A percentile compares a stretch with the other conserved stretches of the same genome.
phyloP scores from a whole-genome alignment of 2,888 invertebrate species.

The Epinotia brunnichana region DNA sequence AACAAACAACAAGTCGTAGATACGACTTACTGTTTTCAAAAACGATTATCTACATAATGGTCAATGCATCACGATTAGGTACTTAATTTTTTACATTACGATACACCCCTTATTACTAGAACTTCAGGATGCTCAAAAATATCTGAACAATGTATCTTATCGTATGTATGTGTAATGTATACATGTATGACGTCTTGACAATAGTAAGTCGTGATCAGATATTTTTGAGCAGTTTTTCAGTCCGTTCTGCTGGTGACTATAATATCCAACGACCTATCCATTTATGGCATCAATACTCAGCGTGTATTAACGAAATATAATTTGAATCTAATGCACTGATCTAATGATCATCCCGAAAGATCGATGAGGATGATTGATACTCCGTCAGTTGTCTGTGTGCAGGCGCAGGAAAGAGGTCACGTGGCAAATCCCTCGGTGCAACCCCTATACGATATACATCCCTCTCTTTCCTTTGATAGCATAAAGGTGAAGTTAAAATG shows the following conservation, averaged over 20 bases:
- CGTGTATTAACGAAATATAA: slow-evolving; percentile 1
- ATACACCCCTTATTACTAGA: no score
- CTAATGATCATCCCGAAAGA: slow-evolving; percentile 64
- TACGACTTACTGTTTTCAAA: no score
- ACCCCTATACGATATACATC: slow-evolving; percentile 68
- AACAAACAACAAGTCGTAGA: no score
- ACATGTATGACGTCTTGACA: background rate
- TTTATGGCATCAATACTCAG: background rate
- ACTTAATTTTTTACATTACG: no score
- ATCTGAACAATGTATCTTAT: background rate
- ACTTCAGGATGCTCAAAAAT: no score
- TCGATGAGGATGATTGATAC: slow-evolving; percentile 75
- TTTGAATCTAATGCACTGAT: slow-evolving; percentile 16
- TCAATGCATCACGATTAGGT: no score
- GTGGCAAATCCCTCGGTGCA: slow-evolving; percentile 71
- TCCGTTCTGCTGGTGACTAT: background rate
- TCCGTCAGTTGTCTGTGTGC: slow-evolving; percentile 56
- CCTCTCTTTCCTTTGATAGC: slow-evolving; percentile 56
- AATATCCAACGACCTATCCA: background rate
- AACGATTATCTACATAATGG: no score
- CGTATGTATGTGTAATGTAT: no score
- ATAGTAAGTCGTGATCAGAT: background rate
- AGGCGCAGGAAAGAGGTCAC: slow-evolving; percentile 68
- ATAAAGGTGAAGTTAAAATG: slow-evolving; percentile 45
- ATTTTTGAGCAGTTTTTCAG: background rate